Conservation (phyloP, 2,113 vertebrate species). For the Rhodinocichla rosea region DNA sequence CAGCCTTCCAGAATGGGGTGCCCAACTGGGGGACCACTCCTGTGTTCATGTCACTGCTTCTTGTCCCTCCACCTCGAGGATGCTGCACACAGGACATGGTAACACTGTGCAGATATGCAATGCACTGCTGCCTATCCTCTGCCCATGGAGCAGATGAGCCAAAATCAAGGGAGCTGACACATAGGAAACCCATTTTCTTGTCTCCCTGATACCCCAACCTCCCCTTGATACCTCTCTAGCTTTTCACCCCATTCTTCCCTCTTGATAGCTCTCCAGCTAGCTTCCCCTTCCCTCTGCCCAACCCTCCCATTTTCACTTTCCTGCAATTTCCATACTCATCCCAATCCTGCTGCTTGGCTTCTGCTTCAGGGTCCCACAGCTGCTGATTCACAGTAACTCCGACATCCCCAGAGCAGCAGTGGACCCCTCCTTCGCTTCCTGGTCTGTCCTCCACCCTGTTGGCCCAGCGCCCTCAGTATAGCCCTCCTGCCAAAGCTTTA, state of each 20-base stretch:
- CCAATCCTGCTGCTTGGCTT: not conserved
- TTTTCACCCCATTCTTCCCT: not conserved
- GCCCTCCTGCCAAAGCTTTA: not conserved
- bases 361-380: not conserved
- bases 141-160: not conserved
- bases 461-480: not conserved
- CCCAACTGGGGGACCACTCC: not conserved
- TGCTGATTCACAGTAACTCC: not conserved
- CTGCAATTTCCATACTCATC: not conserved
- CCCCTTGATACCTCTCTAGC: not conserved
- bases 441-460: not conserved
- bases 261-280: not conserved
- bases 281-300: not conserved
- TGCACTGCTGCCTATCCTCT: not conserved
- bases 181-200: not conserved
- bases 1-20: not conserved
- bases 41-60: too few relatives aligned
- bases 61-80: not conserved
- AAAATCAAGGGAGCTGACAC: not conserved
- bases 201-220: not conserved
- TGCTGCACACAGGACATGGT: fast-evolving
- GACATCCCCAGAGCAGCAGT: not conserved
- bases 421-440: not conserved
- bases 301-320: not conserved
- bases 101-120: fast-evolving